Evolutionary conservation across 2,797 vertebrate genomes (phyloP).

Genomic region (Acipenser oxyrinchus): DNA sequence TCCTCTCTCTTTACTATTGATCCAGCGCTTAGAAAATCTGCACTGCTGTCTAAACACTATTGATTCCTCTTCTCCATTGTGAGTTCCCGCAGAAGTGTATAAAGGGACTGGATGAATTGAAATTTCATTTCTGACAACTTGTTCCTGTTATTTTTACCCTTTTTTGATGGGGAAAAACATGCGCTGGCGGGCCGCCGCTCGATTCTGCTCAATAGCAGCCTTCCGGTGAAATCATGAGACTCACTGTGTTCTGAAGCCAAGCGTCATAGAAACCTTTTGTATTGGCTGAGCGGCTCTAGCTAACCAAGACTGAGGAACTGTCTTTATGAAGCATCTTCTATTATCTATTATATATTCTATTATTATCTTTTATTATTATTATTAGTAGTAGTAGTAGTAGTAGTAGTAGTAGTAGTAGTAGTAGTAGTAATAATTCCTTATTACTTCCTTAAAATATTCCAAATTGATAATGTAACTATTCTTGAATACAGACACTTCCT

Average conservation of each 20-base stretch:
- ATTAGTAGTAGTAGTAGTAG: too few species aligned
- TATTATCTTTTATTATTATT: too few species aligned
- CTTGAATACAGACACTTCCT: too few species aligned
- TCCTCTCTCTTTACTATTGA: slow-evolving; percentile 80
- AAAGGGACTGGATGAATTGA: slow-evolving; percentile 88
- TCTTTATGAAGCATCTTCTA: too few species aligned
- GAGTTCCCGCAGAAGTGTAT: slow-evolving; percentile 73
- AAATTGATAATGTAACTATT: too few species aligned
- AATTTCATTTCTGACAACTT: slow-evolving; percentile 91
- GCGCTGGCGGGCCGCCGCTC: slow-evolving; percentile 46
- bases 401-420: too few species aligned
- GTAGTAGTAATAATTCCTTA: too few species aligned
- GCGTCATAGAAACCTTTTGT: not conserved
- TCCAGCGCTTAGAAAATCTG: slow-evolving; percentile 84
- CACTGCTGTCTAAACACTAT: slow-evolving; percentile 91
- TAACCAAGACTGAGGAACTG: too few species aligned
- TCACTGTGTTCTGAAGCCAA: slow-evolving; percentile 17
- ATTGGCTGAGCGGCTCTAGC: not conserved
- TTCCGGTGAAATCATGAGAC: slow-evolving; percentile 35
- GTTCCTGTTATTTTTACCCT: slow-evolving; percentile 80
- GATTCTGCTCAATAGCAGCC: slow-evolving; percentile 52
- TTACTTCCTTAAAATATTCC: too few species aligned
- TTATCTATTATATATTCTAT: too few species aligned
- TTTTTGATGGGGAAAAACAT: slow-evolving; percentile 53
- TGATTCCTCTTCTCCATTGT: slow-evolving; percentile 75